Base-by-base conservation (phyloP, 2,888 invertebrate species). In the Agrotis ipsilon region DNA sequence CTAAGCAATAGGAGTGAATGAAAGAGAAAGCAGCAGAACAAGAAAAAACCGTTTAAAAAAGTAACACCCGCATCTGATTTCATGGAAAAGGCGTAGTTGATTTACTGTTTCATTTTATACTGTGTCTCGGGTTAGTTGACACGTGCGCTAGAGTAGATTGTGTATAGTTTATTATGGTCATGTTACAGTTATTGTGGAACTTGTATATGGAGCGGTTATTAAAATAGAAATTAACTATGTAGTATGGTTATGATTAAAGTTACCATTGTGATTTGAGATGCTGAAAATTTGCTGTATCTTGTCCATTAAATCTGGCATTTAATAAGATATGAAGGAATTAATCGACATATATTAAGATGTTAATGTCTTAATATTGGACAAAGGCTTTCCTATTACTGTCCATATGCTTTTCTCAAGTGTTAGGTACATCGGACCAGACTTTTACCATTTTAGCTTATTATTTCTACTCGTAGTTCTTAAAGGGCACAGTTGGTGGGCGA, bases 81-180 rank as follows among this genome's bases (percentile, higher is more conserved):
- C 55, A 32, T 13, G 32, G n/a, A 55, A 24, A 55, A 0, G 13
- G 3, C n/a, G 0, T 32, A 14, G 32, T 55, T n/a, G 32, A 1
- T 55, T n/a, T 55, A 55, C 55, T 55, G 55, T 13, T 7, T 7
- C n/a, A n/a, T n/a, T 55, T 55, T 32, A 55, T 32, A 55, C 55
- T 55, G 55, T 32, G n/a, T 66, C 27, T 72, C 14, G n/a, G 48
- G 19, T 43, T 39, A 54, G n/a, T 45, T 58, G 54, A 77, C 81
- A 81, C 82, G 82, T 78, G 78, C 78, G 72, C 78, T 67, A 57
- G 78, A 81, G 79, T 78, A 63, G 78, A 81, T 78, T 81, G 72
- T 72, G 81, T 32, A 21, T 61, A 48, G 43, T 78, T 66, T 71
- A 62, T 62, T 77, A 70, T 81, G 71, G 61, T 69, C 57, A 43